Percentiles rank a stretch among this genome's conserved stretches.
Conservation (phyloP, 2,797 vertebrate genomes). For the Typhlichthys eigenmanni region DNA sequence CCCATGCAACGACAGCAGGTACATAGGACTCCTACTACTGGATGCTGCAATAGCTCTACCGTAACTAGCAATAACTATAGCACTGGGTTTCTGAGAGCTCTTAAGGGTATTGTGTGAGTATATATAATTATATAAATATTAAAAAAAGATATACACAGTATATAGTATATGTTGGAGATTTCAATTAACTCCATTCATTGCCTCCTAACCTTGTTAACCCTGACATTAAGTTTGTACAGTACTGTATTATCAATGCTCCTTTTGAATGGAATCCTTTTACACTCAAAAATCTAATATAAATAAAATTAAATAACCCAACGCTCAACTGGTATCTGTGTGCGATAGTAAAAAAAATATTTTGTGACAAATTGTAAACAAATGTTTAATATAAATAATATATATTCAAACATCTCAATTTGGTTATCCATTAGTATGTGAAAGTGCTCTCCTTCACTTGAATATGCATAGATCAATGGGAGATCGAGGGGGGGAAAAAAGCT, state of each 20-base stretch:
- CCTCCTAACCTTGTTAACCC: constrained; percentile 77
- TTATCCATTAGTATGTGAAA: constrained; percentile 43
- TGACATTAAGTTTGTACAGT: constrained; percentile 79
- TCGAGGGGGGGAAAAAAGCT: constrained; percentile 41
- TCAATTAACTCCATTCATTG: constrained; percentile 62
- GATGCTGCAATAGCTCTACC: constrained; percentile 73
- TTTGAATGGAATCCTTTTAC: constrained; percentile 87
- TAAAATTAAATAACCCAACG: constrained; percentile 74
- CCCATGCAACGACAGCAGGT: constrained; percentile 69
- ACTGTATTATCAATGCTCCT: constrained; percentile 83
- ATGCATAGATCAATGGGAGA: constrained; percentile 71
- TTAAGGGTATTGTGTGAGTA: constrained; percentile 73
- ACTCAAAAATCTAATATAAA: constrained; percentile 85
- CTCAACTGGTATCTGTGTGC: constrained; percentile 33
- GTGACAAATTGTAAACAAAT: constrained; percentile 46
- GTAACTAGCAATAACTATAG: constrained; percentile 79
- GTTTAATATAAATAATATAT: constrained; percentile 75
- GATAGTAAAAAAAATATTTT: constrained; percentile 24
- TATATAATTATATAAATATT: constrained; percentile 8
- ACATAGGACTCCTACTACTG: constrained; percentile 73
- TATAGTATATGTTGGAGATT: constrained; percentile 72
- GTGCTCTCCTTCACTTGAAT: constrained; percentile 48
- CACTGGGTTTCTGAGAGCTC: constrained; percentile 72
- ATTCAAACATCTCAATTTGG: constrained; percentile 45
- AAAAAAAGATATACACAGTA: constrained; percentile 37